Base-by-base conservation (phyloP, 2,113 vertebrate species). In the Corythornis madagascariensis region DNA sequence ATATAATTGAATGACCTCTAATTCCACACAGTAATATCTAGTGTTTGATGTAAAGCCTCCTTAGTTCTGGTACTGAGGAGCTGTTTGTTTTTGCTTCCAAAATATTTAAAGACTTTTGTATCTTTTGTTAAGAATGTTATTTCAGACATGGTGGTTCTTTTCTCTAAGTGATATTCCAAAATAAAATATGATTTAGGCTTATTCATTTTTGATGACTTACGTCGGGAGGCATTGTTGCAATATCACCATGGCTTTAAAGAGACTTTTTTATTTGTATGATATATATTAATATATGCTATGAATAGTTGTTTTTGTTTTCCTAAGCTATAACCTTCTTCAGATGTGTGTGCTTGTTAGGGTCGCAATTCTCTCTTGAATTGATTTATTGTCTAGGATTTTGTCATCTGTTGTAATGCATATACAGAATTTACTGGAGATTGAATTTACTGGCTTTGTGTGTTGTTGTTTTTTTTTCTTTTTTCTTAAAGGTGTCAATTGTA, bases 31-130 rank as follows among this genome's bases (percentile, higher is more conserved):
- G 59, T 6, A 29, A n/a, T 73, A n/a, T 6, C 70, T 66, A 17
- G 4, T 33, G 74, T 55, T 89, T 75, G 85, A 88, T 92, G 88
- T 75, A 85, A 94, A 95, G 78, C 73, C 74, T 67, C 35, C 56
- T 65, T 29, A 55, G 65, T 60, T 91, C 85, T 87, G 71, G 40
- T 92, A 22, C 45, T 69, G 59, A 61, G 66, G 29, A 42, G 11
- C 53, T 94, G 75, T 79, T 93, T 91, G 67, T 13, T 93, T 95
- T 89, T 65, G 26, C 50, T 91, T 79, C 63, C 50, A 70, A 81
- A 83, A 26, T 85, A 65, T 76, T 75, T 73, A 3, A 79, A 87
- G 17, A 79, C 0, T 71, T 56, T 45, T 72, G 29, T 72, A 82
- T 88, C 75, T 88, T 67, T 38, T 65, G 21, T 42, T 20, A 83